Conservation (phyloP, 1,140 invertebrate species). For the Brachionus sp. region DNA sequence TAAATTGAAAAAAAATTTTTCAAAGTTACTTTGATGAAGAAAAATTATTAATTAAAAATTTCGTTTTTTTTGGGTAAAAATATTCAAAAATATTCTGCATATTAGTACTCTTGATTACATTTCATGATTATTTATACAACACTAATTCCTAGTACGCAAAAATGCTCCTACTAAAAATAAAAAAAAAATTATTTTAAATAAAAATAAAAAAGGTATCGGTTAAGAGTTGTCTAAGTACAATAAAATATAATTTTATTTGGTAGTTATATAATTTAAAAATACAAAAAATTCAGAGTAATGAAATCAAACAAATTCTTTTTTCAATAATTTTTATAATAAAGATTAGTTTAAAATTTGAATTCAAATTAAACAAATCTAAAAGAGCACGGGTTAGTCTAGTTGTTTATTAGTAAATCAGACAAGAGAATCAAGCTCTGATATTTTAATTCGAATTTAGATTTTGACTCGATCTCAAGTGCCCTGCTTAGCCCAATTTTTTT, state of each 20-base stretch:
- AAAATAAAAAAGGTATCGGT: not conserved
- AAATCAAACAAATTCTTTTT: slow-evolving; percentile 19
- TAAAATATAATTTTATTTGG: not conserved
- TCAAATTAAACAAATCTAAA: not conserved
- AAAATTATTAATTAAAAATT: not conserved
- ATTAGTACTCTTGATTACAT: not conserved
- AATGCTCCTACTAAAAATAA: not conserved
- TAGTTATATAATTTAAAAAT: slow-evolving; percentile 7
- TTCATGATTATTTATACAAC: not conserved
- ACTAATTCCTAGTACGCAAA: not conserved
- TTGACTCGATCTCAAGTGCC: not conserved
- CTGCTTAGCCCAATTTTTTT: slow-evolving; percentile 31
- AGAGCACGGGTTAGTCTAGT: not conserved
- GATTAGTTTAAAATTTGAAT: not conserved
- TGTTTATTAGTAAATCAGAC: slow-evolving; percentile 13
- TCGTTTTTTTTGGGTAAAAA: not conserved
- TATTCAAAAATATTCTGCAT: too few species aligned
- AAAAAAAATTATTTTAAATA: not conserved
- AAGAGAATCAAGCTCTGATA: not conserved
- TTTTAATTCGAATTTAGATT: not conserved
- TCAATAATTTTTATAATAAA: not conserved
- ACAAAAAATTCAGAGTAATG: not conserved
- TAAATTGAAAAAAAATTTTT: too few species aligned
- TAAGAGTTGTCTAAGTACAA: not conserved
- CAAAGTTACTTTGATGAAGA: too few species aligned